A percentile compares a stretch with the other conserved stretches of the same genome.
These are phyloP conservation scores for Perithous albicinctus DNA, from an alignment of 2,888 invertebrate species.

Conservation along the genomic window DNA sequence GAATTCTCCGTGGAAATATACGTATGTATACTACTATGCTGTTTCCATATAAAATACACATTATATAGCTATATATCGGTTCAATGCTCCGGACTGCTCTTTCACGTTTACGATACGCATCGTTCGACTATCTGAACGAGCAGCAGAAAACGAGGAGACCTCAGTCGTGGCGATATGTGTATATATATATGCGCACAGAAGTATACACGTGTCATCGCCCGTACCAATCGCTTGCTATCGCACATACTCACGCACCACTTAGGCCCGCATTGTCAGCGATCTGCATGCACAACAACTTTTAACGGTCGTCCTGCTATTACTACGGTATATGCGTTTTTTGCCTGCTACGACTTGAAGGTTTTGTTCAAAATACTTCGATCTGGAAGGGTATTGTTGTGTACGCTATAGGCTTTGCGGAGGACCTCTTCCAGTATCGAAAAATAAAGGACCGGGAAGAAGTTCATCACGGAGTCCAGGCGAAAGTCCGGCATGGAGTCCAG, in stretches of 20 bases:
- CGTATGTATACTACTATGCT: constrained; percentile 10
- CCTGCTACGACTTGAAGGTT: not conserved
- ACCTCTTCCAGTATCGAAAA: too few relatives aligned
- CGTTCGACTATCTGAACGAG: constrained; percentile 60
- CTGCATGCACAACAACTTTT: constrained; percentile 15
- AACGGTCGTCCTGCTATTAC: constrained; percentile 20
- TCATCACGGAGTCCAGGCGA: too few relatives aligned
- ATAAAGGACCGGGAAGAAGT: too few relatives aligned
- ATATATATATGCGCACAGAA: constrained; percentile 16
- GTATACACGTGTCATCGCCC: constrained; percentile 57
- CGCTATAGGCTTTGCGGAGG: too few relatives aligned
- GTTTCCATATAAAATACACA: constrained; percentile 7
- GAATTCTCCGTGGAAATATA: constrained; percentile 63
- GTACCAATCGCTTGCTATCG: constrained; percentile 56
- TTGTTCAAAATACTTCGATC: too few relatives aligned
- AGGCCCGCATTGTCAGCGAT: constrained; percentile 50
- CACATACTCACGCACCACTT: constrained; percentile 48
- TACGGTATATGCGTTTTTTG: not conserved
- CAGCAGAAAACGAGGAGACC: constrained; percentile 59
- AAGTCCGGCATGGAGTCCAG: too few relatives aligned
- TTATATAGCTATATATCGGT: constrained; percentile 47
- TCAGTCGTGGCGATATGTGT: constrained; percentile 35
- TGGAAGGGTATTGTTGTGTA: too few relatives aligned
- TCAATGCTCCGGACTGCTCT: constrained; percentile 59
- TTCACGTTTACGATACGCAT: constrained; percentile 56